Base-by-base conservation (phyloP, 2,113 vertebrate species). In the Nematolebias whitei region DNA sequence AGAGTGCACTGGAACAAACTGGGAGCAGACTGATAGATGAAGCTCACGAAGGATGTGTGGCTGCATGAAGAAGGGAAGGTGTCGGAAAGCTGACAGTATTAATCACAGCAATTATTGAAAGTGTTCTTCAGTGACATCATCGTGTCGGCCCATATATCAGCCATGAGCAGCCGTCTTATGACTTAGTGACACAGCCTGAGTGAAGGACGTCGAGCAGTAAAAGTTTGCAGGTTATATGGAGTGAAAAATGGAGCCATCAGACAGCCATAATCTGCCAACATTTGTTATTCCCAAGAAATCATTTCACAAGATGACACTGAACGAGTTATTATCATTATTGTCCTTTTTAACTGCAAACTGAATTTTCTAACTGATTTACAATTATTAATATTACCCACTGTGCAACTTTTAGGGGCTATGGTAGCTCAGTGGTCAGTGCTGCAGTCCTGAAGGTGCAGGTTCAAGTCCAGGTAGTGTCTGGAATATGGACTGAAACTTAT, bases 61-160 rank as follows among this genome's bases (percentile, higher is more conserved):
- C 75, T 69, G 63, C 64, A 70, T 81, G 64, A 85, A 94, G 87
- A 94, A 93, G 89, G 92, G 93, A 93, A 95, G 92, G 93, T 95
- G 94, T 93, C 92, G 88, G 93, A 93, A 94, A 94, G 95, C 92
- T 95, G 92, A 92, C 90, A 93, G 93, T 95, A 96, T 97, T 95
- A 93, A 96, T 98, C 96, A 95, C 94, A 93, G 94, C 95, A 96
- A 96, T 98, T 97, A 97, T 95, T 95, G 94, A 95, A 95, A 95
- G 93, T 95, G 92, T 94, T 94, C 94, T 93, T 68, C 91, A 82
- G 92, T 95, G 95, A 96, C 95, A 96, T 95, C 94, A 94, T 90
- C 93, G 82, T 93, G 88, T 92, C 82, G 87, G 90, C 85, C 93
- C 92, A 93, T 96, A 95, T 94, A 95, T 98, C 95, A 96, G 83